A percentile compares a stretch with the other conserved stretches of the same genome.
Conservation (phyloP, 2,113 vertebrate genomes). For the Corythaixoides concolor region DNA sequence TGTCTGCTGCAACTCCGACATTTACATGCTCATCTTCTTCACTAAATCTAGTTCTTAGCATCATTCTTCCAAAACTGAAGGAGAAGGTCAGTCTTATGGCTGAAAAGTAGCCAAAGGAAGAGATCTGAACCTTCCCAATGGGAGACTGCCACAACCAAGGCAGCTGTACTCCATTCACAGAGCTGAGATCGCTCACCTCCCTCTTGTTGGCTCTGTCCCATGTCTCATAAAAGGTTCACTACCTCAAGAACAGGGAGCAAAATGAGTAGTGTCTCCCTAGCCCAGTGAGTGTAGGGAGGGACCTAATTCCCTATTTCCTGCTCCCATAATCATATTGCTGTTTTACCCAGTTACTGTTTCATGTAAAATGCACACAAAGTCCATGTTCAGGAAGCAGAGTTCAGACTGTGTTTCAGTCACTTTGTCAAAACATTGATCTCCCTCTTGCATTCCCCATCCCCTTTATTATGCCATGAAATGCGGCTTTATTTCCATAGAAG, state of each 20-base stretch:
- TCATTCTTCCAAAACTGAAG: neutral
- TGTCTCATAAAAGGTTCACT: neutral
- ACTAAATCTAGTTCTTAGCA: neutral
- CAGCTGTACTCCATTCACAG: neutral
- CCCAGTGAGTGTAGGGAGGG: neutral
- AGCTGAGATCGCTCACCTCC: neutral
- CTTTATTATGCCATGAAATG: neutral
- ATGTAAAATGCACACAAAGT: neutral
- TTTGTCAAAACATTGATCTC: neutral
- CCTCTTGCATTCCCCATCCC: neutral
- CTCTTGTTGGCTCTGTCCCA: neutral
- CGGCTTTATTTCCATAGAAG: neutral
- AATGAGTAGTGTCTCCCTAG: neutral
- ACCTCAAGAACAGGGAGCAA: neutral
- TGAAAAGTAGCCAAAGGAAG: neutral
- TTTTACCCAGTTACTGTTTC: neutral
- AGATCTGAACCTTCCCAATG: neutral
- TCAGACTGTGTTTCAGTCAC: neutral
- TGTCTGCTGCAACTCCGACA: neutral
- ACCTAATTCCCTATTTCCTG: neutral
- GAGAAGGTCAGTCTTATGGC: neutral
- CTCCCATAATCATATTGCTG: neutral
- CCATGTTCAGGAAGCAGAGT: neutral
- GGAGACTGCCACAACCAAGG: neutral
- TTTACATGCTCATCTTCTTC: neutral